phyloP scores from a whole-genome alignment of 2,888 invertebrate species.

The Neelides folsomi region DNA sequence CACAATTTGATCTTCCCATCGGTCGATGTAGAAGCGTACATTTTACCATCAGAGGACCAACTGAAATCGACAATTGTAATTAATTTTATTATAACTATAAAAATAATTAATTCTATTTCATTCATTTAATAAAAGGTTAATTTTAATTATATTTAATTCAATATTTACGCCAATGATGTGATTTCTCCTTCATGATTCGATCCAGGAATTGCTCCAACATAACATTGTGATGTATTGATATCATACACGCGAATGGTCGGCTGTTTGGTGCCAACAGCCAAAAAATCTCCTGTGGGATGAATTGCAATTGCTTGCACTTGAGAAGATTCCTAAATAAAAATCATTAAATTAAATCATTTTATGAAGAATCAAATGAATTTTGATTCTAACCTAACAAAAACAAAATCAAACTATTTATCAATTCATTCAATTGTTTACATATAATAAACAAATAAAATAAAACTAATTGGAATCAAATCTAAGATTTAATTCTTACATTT shows the following conservation, averaged over 20 bases:
- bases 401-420: too few relatives aligned
- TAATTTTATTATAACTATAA: too few relatives aligned
- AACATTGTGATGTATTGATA: conserved; percentile 88
- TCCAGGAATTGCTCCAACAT: conserved; percentile 71
- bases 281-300: conserved; percentile 88
- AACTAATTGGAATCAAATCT: neutral
- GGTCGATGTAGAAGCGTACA: conserved; percentile 72
- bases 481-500: conserved; percentile 46
- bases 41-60: conserved; percentile 55
- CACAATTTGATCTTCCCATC: conserved; percentile 92
- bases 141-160: neutral
- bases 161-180: conserved; percentile 43
- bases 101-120: neutral
- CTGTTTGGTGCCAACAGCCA: conserved; percentile 86
- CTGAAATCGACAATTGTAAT: conserved; percentile 4
- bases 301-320: conserved; percentile 80
- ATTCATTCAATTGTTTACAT: too few relatives aligned
- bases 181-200: conserved; percentile 60
- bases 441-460: too few relatives aligned
- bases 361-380: neutral
- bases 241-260: conserved; percentile 83
- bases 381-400: too few relatives aligned
- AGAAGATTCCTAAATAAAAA: conserved; percentile 63
- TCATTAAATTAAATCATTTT: neutral
- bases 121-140: neutral